Evolutionary conservation across 2,888 invertebrate genomes (phyloP), one percentile per base, ranked within the genome.

Genomic region (Horisme vitalbata): DNA sequence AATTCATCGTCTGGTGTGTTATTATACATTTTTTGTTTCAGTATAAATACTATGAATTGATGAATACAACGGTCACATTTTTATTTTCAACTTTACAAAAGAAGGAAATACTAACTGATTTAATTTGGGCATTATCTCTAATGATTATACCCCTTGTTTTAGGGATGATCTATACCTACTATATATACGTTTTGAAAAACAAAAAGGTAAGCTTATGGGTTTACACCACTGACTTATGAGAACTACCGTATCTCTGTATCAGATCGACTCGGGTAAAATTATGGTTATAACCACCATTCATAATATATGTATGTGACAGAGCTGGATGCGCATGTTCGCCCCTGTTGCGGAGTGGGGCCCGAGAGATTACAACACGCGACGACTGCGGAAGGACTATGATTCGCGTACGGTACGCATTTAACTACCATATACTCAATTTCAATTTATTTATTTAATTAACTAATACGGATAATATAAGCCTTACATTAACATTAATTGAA

Each of bases 281-380:
- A n/a, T n/a, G n/a, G n/a, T n/a, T n/a, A n/a, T n/a, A n/a, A n/a
- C n/a, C n/a, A n/a, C n/a, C n/a, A 1, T 8, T 1, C 23, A 23
- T 23, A 8, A 23, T 4, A 23, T 8, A 10, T 24, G 2, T 8
- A 4, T 1, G 24, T 24, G 1, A 23, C 36, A 80, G 79, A 51
- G 45, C 1, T 75, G 67, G 58, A 41, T 20, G 0, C 59, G 55
- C 2, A 20, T 80, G 21, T 65, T 79, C 6, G 55, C 68, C 0
- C 81, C 81, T 0, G 27, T 63, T 3, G 54, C 62, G 1, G 55
- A 63, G 24, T 82, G 80, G 80, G 81, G 81, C 1, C 77, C 79
- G 0, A 65, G 55, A 32, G 69, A 79, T 27, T 63, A 54, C 35
- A 11, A 37, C 0, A 35, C 46, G 0, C 63, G 79, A 18, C 65